Conservation (phyloP, 2,113 vertebrate genomes). For the Struthidea cinerea region DNA sequence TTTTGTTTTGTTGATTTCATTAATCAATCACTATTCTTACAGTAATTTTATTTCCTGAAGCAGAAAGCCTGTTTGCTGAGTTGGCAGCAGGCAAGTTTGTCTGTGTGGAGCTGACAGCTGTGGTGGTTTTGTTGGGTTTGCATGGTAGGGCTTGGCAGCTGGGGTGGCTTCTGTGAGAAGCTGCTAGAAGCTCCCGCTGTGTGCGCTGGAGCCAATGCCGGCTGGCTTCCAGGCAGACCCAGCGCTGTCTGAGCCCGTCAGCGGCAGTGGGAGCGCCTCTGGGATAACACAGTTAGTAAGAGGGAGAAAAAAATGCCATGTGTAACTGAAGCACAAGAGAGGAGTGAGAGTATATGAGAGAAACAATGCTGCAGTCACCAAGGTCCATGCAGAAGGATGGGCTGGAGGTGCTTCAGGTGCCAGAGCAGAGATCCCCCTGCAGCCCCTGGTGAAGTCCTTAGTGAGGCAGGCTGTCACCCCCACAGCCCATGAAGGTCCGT, state of each 20-base stretch:
- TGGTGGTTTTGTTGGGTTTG: not conserved
- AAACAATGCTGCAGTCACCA: not conserved
- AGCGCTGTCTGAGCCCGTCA: fast-evolving
- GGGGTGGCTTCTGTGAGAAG: not conserved
- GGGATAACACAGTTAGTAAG: not conserved
- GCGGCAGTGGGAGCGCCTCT: not conserved
- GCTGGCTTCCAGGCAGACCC: fast-evolving
- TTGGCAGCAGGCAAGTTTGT: not conserved
- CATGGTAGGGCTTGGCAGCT: not conserved
- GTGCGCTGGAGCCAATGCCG: not conserved
- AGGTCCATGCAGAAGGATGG: not conserved
- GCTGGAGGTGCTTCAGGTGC: not conserved
- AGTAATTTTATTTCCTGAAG: not conserved
- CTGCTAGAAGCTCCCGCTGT: fast-evolving
- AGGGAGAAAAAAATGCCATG: not conserved
- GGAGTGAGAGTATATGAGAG: not conserved
- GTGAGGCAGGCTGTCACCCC: not conserved
- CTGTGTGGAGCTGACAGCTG: not conserved
- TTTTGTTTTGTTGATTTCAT: not conserved
- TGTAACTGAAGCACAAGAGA: not conserved
- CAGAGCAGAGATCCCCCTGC: not conserved
- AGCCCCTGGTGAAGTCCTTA: not conserved
- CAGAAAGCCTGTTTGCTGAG: not conserved
- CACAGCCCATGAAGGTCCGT: not conserved
- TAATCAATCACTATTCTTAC: not conserved